Conservation (phyloP, 2,888 invertebrate species). For the Tetropium fuscum region DNA sequence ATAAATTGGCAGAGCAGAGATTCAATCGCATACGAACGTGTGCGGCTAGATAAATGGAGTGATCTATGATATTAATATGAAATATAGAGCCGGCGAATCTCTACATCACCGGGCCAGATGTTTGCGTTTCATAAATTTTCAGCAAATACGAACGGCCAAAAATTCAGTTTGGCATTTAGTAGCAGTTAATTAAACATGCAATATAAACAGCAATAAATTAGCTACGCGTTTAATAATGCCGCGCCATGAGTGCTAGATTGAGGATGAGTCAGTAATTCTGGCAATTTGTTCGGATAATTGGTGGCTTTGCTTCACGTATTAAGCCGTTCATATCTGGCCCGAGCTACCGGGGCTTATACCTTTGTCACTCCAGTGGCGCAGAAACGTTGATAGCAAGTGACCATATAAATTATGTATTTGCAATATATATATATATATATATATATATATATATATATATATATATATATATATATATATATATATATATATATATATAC, state of each 20-base stretch:
- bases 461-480: too few species aligned
- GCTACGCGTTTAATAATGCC: slow-evolving; percentile 29
- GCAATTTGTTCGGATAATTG: slow-evolving; percentile 47
- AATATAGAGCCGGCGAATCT: neutral
- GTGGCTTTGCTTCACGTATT: slow-evolving; percentile 45
- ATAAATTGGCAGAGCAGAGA: too few species aligned
- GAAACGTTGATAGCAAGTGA: too few species aligned
- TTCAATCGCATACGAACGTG: too few species aligned
- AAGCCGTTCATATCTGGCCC: slow-evolving; percentile 45
- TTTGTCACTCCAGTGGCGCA: slow-evolving; percentile 25
- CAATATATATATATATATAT: too few species aligned
- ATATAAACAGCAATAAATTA: slow-evolving; percentile 35
- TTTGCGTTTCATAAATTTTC: slow-evolving; percentile 19
- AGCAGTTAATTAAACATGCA: slow-evolving; percentile 19
- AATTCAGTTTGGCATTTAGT: slow-evolving; percentile 17
- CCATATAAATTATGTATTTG: too few species aligned
- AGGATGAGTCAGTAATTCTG: slow-evolving; percentile 46
- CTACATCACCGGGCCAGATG: slow-evolving; percentile 7
- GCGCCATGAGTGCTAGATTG: slow-evolving; percentile 34
- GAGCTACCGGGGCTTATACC: slow-evolving; percentile 32
- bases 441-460: too few species aligned
- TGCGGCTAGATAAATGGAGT: too few species aligned
- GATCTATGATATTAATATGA: neutral
- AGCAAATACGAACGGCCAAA: slow-evolving; percentile 23
- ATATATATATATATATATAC: too few species aligned